A percentile compares a stretch with the other conserved stretches of the same genome.
These are phyloP conservation scores for Drosophila nigrodunni DNA, from an alignment of 1,140 invertebrate genomes.

Conservation along the genomic window DNA sequence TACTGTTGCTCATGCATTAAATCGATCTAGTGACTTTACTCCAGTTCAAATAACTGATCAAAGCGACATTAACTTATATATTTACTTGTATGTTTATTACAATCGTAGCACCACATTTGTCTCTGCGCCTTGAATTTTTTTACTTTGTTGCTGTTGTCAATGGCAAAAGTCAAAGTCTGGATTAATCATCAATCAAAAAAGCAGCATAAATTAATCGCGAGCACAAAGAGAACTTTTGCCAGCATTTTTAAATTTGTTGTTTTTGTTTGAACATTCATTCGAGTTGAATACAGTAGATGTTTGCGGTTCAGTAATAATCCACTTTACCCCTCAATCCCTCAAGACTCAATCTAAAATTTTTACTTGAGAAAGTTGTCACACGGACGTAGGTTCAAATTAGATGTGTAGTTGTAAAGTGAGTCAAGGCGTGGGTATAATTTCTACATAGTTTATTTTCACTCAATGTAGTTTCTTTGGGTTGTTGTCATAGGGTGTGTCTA, in stretches of 20 bases:
- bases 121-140: conserved; percentile 26
- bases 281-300: conserved; percentile 12
- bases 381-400: conserved; percentile 9
- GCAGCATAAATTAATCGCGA: conserved; percentile 72
- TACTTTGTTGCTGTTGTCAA: conserved; percentile 52
- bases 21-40: too few species aligned
- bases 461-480: neutral
- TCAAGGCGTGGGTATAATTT: conserved; percentile 7
- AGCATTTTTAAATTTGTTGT: neutral
- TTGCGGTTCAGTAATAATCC: neutral
- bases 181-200: conserved; percentile 80
- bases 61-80: neutral
- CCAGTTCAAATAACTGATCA: neutral
- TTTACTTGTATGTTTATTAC: conserved; percentile 5
- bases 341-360: conserved; percentile 16
- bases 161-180: conserved; percentile 81
- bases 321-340: neutral
- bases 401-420: neutral
- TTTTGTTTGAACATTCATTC: neutral
- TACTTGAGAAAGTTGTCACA: conserved; percentile 48
- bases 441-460: neutral
- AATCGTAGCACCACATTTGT: conserved; percentile 12
- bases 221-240: conserved; percentile 27
- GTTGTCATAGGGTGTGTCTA: conserved; percentile 10
- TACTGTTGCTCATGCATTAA: too few species aligned